These are phyloP conservation scores for Tenthredo notha DNA, from an alignment of 2,888 invertebrate species.

Conservation along the genomic window DNA sequence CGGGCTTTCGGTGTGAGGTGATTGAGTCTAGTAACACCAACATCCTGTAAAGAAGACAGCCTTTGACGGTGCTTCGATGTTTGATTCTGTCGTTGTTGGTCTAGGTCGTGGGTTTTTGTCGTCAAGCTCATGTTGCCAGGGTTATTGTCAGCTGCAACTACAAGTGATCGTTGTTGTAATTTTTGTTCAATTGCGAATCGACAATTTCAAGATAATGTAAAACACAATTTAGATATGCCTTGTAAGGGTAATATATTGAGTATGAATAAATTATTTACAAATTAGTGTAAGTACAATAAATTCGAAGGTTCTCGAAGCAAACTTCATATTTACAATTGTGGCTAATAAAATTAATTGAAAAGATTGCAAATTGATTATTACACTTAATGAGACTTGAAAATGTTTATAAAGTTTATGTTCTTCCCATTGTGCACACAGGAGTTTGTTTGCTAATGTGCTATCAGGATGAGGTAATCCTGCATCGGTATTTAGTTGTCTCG, in stretches of 20 bases:
- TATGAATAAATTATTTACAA: background rate
- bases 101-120: background rate
- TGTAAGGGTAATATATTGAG: background rate
- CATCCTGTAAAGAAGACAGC: background rate
- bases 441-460: too few species aligned
- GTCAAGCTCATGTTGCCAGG: background rate
- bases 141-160: background rate
- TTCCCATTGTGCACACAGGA: background rate
- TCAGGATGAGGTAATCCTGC: too few species aligned
- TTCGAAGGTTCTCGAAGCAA: background rate
- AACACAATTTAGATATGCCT: too few species aligned
- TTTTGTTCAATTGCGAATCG: too few species aligned
- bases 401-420: background rate
- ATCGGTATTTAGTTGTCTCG: too few species aligned
- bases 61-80: background rate
- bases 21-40: constrained; percentile 10
- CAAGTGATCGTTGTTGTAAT: too few species aligned
- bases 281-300: background rate
- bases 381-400: background rate
- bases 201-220: too few species aligned
- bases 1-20: background rate
- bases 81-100: background rate
- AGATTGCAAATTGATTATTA: background rate
- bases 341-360: background rate
- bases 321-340: background rate